phyloP scores from a whole-genome alignment of 2,888 invertebrate species.

The Scaptodrosophila latifasciaeformis region DNA sequence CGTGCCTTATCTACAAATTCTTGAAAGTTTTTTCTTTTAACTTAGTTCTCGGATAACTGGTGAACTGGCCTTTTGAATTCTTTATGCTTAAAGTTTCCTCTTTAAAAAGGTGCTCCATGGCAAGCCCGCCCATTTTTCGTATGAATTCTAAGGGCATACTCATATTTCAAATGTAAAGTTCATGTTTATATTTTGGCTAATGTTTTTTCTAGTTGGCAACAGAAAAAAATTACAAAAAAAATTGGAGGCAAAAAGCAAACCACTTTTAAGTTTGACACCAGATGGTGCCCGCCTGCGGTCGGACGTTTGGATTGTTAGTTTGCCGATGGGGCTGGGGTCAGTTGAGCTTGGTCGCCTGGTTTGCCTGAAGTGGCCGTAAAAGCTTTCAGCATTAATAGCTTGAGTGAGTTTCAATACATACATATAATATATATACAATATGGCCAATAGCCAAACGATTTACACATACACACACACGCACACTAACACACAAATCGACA shows the following conservation, averaged over 20 bases:
- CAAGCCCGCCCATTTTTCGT: no score
- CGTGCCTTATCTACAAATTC: slow-evolving; percentile 60
- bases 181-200: slow-evolving; percentile 71
- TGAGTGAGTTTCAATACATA: slow-evolving; percentile 69
- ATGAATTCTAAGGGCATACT: no score
- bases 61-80: slow-evolving; percentile 23
- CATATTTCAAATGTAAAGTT: slow-evolving; percentile 62
- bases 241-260: slow-evolving; percentile 61
- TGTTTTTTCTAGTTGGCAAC: slow-evolving; percentile 53
- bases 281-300: slow-evolving; percentile 66
- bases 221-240: slow-evolving; percentile 25
- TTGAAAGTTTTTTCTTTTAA: slow-evolving; percentile 20
- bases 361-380: slow-evolving; percentile 64
- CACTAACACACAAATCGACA: slow-evolving; percentile 16
- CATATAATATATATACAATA: slow-evolving; percentile 69
- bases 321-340: background rate
- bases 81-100: slow-evolving; percentile 30
- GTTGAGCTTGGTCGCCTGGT: slow-evolving; percentile 8
- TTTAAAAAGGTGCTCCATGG: background rate
- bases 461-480: slow-evolving; percentile 34
- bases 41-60: no score
- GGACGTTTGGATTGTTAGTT: slow-evolving; percentile 11
- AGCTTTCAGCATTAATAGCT: slow-evolving; percentile 68
- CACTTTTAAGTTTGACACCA: slow-evolving; percentile 71
- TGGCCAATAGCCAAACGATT: slow-evolving; percentile 60